Evolutionary conservation across 2,888 invertebrate species (phyloP).

Genomic region (Lottia gigantea): DNA sequence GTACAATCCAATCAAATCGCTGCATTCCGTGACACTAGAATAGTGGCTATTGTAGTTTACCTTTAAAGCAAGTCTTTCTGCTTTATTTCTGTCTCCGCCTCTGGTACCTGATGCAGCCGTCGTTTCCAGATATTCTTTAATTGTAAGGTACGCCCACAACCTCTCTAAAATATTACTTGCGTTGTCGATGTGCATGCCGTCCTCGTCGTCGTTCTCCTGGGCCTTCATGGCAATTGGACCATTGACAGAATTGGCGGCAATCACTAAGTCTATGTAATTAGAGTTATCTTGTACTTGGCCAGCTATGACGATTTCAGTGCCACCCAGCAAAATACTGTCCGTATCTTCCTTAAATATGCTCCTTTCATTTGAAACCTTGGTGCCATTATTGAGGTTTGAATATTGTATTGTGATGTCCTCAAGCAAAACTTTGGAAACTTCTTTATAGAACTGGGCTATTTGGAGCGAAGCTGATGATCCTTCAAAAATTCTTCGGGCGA

Average conservation of each 20-base stretch:
- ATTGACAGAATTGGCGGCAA: background rate
- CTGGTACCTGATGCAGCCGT: constrained; percentile 17
- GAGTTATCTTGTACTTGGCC: constrained; percentile 37
- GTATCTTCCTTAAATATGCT: constrained; percentile 42
- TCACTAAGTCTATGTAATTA: background rate
- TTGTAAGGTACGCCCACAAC: constrained; percentile 56
- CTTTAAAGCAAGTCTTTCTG: background rate
- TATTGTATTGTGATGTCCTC: constrained; percentile 72
- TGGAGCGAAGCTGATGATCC: constrained; percentile 79
- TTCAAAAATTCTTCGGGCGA: constrained; percentile 80
- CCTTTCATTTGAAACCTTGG: constrained; percentile 37
- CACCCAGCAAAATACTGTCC: constrained; percentile 47
- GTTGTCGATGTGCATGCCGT: constrained; percentile 21
- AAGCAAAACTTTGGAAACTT: constrained; percentile 79
- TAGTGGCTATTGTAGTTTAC: background rate
- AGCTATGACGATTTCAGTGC: constrained; percentile 48
- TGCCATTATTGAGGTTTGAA: constrained; percentile 22
- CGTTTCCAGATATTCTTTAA: constrained; percentile 48
- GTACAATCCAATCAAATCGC: too few species aligned
- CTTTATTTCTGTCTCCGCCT: too few species aligned
- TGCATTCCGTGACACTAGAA: too few species aligned
- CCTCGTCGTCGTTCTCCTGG: background rate
- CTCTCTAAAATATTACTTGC: constrained; percentile 43
- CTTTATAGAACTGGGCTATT: constrained; percentile 74
- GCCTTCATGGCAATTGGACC: background rate